phyloP scores from a whole-genome alignment of 2,113 vertebrate species.

The Isichthys henryi region DNA sequence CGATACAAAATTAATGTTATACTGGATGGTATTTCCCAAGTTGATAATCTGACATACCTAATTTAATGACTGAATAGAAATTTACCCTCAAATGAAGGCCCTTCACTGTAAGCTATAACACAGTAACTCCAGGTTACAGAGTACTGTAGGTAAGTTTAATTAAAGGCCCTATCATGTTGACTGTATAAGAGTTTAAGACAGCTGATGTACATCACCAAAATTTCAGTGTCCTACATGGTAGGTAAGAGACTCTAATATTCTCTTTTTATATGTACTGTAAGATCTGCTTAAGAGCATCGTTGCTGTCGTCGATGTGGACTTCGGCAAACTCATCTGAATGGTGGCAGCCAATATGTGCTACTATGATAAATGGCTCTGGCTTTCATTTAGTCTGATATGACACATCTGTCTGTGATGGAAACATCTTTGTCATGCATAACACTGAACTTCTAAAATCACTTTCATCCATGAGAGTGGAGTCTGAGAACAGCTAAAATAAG shows the following conservation, averaged over 20 bases:
- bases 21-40: background rate
- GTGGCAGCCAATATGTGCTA: background rate
- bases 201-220: background rate
- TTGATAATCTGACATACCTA: background rate
- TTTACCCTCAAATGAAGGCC: background rate
- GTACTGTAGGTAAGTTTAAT: background rate
- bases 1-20: background rate
- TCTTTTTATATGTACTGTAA: background rate
- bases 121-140: background rate
- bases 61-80: background rate
- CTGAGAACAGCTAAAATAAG: background rate
- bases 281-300: background rate
- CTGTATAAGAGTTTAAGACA: background rate
- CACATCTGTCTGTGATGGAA: background rate
- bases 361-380: background rate
- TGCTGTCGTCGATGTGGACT: background rate
- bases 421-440: background rate
- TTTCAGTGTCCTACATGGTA: background rate
- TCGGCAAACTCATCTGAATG: background rate
- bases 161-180: background rate
- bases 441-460: background rate
- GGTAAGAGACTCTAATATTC: background rate
- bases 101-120: background rate
- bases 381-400: background rate
- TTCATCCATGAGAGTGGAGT: background rate